Base-by-base conservation (phyloP, 2,888 invertebrate species). In the Dasypolia templi region DNA sequence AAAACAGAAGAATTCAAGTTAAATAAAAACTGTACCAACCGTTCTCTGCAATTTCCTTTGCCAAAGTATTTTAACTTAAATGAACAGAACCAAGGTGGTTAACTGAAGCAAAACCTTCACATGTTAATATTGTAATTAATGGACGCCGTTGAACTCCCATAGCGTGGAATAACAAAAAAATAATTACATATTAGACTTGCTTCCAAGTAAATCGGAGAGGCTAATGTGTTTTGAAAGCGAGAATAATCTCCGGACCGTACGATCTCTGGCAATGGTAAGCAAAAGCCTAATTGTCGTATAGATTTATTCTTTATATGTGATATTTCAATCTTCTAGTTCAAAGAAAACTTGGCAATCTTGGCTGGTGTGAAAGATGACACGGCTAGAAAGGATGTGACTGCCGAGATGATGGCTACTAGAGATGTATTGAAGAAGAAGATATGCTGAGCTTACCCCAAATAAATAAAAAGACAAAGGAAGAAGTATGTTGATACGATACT, bases 101-200 rank as follows among this genome's bases (percentile, higher is more conserved):
- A 90, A 92, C 93, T 93, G 92, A 93, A 91, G 93, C 94, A 91
- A 87, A 90, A 92, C 95, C 90, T 90, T 87, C 87, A 83, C 92
- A 90, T 89, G 92, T 91, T 93, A 93, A 93, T 94, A 93, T 94
- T 92, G 91, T 92, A 94, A 94, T 94, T 94, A 94, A 89, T 87
- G 89, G 87, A 89, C 90, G 93, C 87, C 93, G 90, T 89, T 92
- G 94, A 93, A 94, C 95, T 93, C 87, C 88, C 88, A 88, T 88
- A 88, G 87, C 86, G 87, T 89, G 91, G 91, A 89, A 92, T 91
- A 92, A 91, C 92, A 93, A 94, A 93, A 92, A 93, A 93, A 93
- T 94, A 94, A 95, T 95, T 95, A 92, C 91, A 92, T 89, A 91
- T 90, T 87, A 88, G 82, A 90, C 79, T 88, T 80, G 86, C 86